Conservation (phyloP, 2,888 invertebrate species). For the Cenopis cana region DNA sequence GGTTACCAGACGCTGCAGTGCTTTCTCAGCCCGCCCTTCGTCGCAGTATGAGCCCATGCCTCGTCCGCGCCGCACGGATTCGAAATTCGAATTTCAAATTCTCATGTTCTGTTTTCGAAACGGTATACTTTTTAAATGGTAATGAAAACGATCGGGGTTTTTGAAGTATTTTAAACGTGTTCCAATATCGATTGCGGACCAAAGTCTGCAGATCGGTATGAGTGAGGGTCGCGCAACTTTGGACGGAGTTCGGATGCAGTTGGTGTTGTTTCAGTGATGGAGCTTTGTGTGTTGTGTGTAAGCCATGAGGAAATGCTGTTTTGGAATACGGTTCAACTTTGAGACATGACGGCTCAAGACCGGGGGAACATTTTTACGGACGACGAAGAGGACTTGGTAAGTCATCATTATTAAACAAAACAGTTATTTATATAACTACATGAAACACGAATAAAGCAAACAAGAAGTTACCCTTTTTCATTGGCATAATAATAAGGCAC, state of each 20-base stretch:
- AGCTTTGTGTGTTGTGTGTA: slow-evolving; percentile 66
- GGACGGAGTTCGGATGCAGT: slow-evolving; percentile 74
- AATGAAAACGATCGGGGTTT: not conserved
- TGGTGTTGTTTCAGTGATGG: slow-evolving; percentile 69
- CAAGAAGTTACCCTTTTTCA: slow-evolving; percentile 2
- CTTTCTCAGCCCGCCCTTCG: slow-evolving; percentile 72
- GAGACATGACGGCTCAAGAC: slow-evolving; percentile 77
- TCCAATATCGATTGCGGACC: slow-evolving; percentile 10
- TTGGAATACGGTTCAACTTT: slow-evolving; percentile 58
- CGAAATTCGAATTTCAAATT: slow-evolving; percentile 48
- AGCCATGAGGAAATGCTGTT: slow-evolving; percentile 70
- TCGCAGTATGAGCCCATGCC: slow-evolving; percentile 73
- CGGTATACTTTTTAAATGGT: slow-evolving; percentile 42
- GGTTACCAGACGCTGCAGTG: slow-evolving; percentile 81
- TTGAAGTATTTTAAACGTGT: slow-evolving; percentile 10
- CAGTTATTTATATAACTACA: not conserved
- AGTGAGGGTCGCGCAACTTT: slow-evolving; percentile 44
- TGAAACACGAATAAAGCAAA: not conserved
- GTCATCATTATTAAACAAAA: slow-evolving; percentile 48
- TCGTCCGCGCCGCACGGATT: slow-evolving; percentile 58
- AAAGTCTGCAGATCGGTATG: slow-evolving; percentile 7
- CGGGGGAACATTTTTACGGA: slow-evolving; percentile 77
- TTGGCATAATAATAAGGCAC: slow-evolving; percentile 6
- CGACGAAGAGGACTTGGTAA: slow-evolving; percentile 80
- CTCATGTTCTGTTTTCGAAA: slow-evolving; percentile 38